Evolutionary conservation across 2,797 vertebrate genomes (phyloP).

Genomic region (Aratinga solstitialis): DNA sequence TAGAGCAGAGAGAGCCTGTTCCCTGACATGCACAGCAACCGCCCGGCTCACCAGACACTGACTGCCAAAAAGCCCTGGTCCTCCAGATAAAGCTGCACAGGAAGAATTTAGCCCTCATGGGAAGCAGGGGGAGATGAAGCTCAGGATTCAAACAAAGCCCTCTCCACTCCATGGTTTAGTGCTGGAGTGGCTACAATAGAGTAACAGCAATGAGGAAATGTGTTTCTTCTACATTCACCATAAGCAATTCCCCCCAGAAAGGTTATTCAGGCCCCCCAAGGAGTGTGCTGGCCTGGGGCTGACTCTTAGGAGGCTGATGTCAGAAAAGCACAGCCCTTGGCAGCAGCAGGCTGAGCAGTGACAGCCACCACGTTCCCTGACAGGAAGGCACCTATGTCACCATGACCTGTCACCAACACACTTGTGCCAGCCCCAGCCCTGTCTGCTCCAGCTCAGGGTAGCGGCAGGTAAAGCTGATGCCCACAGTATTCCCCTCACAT

Average conservation of each 20-base stretch:
- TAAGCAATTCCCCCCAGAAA: background rate
- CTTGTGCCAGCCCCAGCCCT: background rate
- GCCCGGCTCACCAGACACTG: accelerated
- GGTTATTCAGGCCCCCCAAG: accelerated
- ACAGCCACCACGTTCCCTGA: background rate
- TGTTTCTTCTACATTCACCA: background rate
- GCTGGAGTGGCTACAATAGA: background rate
- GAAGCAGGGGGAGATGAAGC: background rate
- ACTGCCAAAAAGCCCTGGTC: background rate
- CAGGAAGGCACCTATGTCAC: background rate
- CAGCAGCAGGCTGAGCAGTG: background rate
- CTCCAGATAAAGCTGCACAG: background rate
- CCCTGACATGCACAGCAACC: accelerated
- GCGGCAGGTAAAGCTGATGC: accelerated
- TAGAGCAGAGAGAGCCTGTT: background rate
- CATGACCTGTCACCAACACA: background rate
- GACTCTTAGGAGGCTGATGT: background rate
- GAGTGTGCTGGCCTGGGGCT: background rate
- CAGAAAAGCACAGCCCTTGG: background rate
- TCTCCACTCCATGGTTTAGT: background rate
- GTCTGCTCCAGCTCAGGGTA: accelerated
- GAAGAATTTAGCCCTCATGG: background rate
- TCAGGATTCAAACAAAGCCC: background rate
- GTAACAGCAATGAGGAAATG: background rate
- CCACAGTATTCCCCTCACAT: background rate